Conservation (phyloP, 1,140 invertebrate genomes). For the Cecropterus lyciades region DNA sequence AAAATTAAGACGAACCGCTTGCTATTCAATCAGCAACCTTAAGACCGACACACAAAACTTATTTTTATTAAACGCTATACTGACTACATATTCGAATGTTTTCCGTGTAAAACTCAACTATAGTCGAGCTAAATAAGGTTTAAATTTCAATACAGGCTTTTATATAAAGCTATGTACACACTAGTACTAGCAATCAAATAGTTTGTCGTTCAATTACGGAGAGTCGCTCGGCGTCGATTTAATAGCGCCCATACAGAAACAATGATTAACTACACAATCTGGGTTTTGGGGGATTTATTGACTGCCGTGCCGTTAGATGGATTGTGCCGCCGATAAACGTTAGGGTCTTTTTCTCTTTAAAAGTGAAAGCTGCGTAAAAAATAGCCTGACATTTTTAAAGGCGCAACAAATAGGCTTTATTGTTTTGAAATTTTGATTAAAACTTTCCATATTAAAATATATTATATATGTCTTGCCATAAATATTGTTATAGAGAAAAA, state of each 20-base stretch:
- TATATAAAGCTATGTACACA: constrained; percentile 24
- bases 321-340: constrained; percentile 18
- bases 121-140: constrained; percentile 1
- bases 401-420: background rate
- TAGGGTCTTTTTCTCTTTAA: background rate
- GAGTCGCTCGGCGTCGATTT: constrained; percentile 32
- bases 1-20: constrained; percentile 7
- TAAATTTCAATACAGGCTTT: background rate
- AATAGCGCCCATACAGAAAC: constrained; percentile 34
- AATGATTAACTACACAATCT: constrained; percentile 32
- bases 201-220: constrained; percentile 35
- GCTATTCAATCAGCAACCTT: background rate
- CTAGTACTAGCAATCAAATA: constrained; percentile 23
- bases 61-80: background rate
- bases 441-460: too few relatives aligned
- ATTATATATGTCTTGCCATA: too few relatives aligned
- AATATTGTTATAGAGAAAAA: too few relatives aligned
- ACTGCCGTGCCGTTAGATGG: constrained; percentile 22
- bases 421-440: too few relatives aligned
- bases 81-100: background rate
- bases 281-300: constrained; percentile 33
- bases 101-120: background rate
- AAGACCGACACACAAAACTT: background rate
- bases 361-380: background rate
- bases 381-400: background rate